phyloP scores from a whole-genome alignment of 2,888 invertebrate genomes.

The Drosophila mayaguana region DNA sequence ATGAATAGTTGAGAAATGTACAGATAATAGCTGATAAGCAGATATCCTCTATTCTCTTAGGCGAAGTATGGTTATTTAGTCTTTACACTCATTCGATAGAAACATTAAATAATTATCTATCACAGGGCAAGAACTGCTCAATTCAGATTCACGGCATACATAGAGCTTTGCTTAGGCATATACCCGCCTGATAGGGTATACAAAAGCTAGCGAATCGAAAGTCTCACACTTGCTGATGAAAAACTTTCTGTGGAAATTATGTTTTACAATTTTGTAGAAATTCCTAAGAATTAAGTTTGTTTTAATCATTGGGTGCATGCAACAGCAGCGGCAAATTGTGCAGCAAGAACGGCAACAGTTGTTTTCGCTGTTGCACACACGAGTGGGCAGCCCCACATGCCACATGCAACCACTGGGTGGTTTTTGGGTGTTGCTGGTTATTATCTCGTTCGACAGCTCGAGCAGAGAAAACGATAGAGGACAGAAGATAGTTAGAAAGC shows the following conservation, averaged over 20 bases:
- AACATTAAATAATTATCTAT: not conserved
- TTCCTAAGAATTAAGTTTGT: conserved; percentile 77
- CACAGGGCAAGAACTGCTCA: too few species aligned
- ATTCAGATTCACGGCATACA: too few species aligned
- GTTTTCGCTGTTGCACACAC: conserved; percentile 54
- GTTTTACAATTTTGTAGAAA: conserved; percentile 77
- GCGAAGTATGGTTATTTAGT: not conserved
- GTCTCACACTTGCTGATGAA: conserved; percentile 29
- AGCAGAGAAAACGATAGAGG: conserved; percentile 20
- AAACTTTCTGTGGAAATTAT: conserved; percentile 74
- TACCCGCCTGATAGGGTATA: conserved; percentile 16
- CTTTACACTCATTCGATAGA: not conserved
- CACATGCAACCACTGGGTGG: conserved; percentile 53
- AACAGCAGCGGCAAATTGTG: conserved; percentile 55
- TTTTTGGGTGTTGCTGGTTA: conserved; percentile 71
- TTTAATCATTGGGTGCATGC: conserved; percentile 79
- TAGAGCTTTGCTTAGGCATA: not conserved
- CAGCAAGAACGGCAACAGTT: conserved; percentile 10
- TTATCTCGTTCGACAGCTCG: conserved; percentile 66
- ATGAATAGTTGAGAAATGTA: conserved; percentile 32
- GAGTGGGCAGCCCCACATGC: conserved; percentile 38
- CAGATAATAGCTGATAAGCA: not conserved
- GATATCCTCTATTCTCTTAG: conserved; percentile 3
- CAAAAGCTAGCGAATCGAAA: conserved; percentile 6
- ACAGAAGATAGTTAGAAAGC: conserved; percentile 3